These are phyloP conservation scores for Cryptoleucopteryx plumbea DNA, from an alignment of 2,113 vertebrate species.

Conservation along the genomic window DNA sequence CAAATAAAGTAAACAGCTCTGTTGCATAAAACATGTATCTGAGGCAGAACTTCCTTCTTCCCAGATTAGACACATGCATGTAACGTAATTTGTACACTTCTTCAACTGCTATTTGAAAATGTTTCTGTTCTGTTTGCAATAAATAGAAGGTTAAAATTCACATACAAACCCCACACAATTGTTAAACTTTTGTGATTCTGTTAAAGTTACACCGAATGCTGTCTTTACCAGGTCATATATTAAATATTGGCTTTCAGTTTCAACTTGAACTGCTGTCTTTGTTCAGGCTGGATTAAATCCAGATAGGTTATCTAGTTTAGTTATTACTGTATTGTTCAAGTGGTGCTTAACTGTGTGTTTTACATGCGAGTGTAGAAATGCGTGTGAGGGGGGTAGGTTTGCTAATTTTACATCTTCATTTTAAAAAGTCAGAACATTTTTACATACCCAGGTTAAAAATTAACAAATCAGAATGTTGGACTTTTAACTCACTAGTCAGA, in stretches of 20 bases:
- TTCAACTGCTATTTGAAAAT: not conserved
- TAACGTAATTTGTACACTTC: not conserved
- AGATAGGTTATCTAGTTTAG: constrained; percentile 54
- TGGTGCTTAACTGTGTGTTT: constrained; percentile 5
- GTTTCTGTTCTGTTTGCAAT: not conserved
- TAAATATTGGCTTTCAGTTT: constrained; percentile 56
- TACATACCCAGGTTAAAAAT: constrained; percentile 33
- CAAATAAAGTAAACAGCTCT: constrained; percentile 43
- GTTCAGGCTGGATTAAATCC: constrained; percentile 43
- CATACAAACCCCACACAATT: not conserved
- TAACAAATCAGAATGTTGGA: constrained; percentile 25
- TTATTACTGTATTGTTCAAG: constrained; percentile 35
- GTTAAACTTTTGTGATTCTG: constrained; percentile 19
- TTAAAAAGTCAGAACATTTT: not conserved
- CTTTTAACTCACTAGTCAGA: not conserved
- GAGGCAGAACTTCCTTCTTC: constrained; percentile 35
- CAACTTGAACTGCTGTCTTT: constrained; percentile 50
- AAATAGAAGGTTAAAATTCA: not conserved
- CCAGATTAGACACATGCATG: not conserved
- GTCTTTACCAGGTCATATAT: constrained; percentile 27
- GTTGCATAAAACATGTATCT: constrained; percentile 1
- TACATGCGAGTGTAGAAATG: not conserved
- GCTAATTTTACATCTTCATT: not conserved
- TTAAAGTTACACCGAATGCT: constrained; percentile 1
- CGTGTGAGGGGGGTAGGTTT: not conserved